phyloP scores from a whole-genome alignment of 2,888 invertebrate species.

The Pelosia muscerda region DNA sequence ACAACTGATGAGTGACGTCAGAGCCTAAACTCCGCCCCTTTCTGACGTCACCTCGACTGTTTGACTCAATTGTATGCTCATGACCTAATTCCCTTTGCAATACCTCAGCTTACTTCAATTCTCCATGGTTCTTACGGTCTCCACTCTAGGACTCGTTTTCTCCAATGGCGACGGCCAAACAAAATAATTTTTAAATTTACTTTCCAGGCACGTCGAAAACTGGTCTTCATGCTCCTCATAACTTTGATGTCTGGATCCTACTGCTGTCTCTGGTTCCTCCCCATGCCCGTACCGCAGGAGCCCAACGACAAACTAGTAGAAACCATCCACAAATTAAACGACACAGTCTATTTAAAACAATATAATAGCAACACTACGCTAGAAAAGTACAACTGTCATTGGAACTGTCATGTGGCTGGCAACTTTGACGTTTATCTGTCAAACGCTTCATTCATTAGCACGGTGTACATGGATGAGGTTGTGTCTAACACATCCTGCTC shows the following conservation, averaged over 20 bases:
- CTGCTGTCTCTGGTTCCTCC: slow-evolving; percentile 90
- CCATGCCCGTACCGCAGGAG: slow-evolving; percentile 58
- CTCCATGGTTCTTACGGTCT: too few species aligned
- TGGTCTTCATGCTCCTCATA: slow-evolving; percentile 90
- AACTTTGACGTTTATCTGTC: slow-evolving; percentile 70
- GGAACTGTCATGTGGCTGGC: slow-evolving; percentile 67
- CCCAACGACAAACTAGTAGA: slow-evolving; percentile 55
- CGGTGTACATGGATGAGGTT: slow-evolving; percentile 64
- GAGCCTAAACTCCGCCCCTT: too few species aligned
- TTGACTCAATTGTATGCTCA: too few species aligned
- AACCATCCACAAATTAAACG: slow-evolving; percentile 73
- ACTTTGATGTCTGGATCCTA: slow-evolving; percentile 89
- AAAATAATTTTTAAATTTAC: slow-evolving; percentile 9
- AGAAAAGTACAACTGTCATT: slow-evolving; percentile 74
- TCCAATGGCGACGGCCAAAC: too few species aligned
- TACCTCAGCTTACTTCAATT: too few species aligned
- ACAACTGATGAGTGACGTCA: too few species aligned
- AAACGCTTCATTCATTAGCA: slow-evolving; percentile 68
- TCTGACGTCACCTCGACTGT: too few species aligned
- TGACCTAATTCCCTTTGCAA: too few species aligned
- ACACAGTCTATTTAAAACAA: slow-evolving; percentile 67
- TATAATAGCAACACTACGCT: slow-evolving; percentile 53
- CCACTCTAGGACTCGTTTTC: too few species aligned
- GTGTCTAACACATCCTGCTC: slow-evolving; percentile 70
- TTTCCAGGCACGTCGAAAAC: slow-evolving; percentile 87